phyloP scores from a whole-genome alignment of 2,113 vertebrate species.

The Bambusicola thoracicus region DNA sequence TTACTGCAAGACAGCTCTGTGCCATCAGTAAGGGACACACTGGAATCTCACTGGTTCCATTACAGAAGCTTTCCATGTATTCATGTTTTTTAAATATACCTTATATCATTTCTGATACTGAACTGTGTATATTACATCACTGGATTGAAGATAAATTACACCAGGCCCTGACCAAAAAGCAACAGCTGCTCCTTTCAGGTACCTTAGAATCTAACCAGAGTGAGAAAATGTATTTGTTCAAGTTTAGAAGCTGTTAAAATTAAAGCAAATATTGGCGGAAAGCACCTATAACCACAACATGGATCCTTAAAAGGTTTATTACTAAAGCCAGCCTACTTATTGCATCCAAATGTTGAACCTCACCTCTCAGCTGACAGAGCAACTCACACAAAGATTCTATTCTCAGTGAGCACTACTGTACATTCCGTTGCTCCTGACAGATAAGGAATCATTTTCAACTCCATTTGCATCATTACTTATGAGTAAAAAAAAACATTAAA shows the following conservation, averaged over 20 bases:
- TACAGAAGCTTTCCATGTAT: neutral
- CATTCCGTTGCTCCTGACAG: neutral
- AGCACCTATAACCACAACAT: no score
- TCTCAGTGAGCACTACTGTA: neutral
- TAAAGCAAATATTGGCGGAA: neutral
- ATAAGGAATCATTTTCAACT: neutral
- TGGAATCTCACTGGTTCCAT: neutral
- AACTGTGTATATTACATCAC: neutral
- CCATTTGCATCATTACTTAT: neutral
- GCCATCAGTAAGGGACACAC: neutral
- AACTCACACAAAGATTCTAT: neutral
- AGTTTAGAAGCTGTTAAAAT: neutral
- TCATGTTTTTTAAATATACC: neutral
- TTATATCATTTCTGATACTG: neutral
- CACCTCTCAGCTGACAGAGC: neutral
- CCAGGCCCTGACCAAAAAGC: neutral
- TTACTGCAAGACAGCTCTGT: neutral
- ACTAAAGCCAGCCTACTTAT: neutral
- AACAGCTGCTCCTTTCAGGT: neutral
- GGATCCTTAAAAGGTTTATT: neutral
- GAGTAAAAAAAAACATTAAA: neutral
- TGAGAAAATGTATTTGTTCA: neutral
- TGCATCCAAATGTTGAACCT: neutral
- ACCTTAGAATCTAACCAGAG: neutral
- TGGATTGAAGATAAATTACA: neutral